Percentiles rank a stretch among this genome's conserved stretches.
Conservation (phyloP, 2,797 vertebrate species). For the Labroides dimidiatus region DNA sequence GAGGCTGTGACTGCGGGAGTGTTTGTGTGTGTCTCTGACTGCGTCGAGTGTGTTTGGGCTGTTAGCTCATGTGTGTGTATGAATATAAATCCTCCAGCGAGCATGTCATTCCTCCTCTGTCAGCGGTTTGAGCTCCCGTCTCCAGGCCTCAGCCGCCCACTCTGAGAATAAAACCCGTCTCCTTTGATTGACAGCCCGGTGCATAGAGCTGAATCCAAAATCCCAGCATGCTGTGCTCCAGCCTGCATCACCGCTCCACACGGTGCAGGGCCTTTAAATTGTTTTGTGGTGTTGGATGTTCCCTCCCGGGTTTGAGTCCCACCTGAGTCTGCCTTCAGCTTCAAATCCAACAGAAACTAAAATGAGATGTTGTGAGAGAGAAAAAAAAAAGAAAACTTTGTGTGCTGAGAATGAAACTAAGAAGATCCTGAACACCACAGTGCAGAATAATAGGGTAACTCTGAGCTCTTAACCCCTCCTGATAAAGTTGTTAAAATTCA, state of each 20-base stretch:
- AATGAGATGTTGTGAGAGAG: no score
- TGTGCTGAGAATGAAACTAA: not conserved
- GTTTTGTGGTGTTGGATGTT: not conserved
- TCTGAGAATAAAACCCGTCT: conserved; percentile 35
- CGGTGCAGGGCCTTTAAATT: conserved; percentile 18
- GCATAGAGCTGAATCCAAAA: conserved; percentile 20
- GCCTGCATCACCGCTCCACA: not conserved
- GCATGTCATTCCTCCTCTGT: conserved; percentile 27
- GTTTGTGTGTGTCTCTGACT: conserved; percentile 20
- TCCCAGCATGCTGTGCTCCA: conserved; percentile 58
- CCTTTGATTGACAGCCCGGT: conserved; percentile 48
- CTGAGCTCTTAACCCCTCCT: not conserved
- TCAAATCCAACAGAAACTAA: not conserved
- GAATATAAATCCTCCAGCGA: conserved; percentile 28
- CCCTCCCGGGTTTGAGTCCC: conserved; percentile 20
- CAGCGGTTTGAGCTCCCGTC: conserved; percentile 14
- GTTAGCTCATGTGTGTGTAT: not conserved
- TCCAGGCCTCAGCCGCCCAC: conserved; percentile 11
- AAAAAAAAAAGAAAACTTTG: not conserved
- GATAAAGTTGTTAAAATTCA: no score
- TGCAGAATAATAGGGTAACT: not conserved
- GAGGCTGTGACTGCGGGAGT: not conserved
- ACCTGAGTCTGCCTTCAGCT: conserved; percentile 11
- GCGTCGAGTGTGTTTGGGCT: not conserved
- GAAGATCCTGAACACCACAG: not conserved